These are phyloP conservation scores for Hirtodrosophila alboralis DNA, from an alignment of 2,888 invertebrate genomes.

Conservation along the genomic window DNA sequence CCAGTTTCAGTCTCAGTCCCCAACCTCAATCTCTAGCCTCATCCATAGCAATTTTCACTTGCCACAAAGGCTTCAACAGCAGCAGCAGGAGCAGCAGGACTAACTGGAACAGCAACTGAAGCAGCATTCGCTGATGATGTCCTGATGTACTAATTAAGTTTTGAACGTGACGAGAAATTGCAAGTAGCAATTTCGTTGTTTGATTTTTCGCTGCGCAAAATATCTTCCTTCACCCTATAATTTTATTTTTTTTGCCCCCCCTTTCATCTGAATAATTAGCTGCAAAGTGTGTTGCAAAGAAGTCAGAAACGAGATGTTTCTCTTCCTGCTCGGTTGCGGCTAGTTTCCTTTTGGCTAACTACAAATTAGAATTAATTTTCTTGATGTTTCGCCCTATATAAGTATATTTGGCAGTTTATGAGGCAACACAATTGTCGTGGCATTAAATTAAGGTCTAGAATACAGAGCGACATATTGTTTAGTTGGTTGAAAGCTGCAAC, in stretches of 20 bases:
- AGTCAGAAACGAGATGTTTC: conserved; percentile 31
- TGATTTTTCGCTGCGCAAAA: conserved; percentile 67
- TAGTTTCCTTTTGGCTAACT: conserved; percentile 62
- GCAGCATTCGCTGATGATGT: conserved; percentile 62
- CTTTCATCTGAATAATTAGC: conserved; percentile 78
- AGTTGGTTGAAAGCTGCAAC: too few species aligned
- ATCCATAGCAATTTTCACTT: conserved; percentile 2
- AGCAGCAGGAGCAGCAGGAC: conserved; percentile 5
- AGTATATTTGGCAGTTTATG: conserved; percentile 43
- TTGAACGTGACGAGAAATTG: conserved; percentile 78
- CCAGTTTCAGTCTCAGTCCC: neutral
- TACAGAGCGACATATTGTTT: too few species aligned
- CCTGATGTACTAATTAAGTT: conserved; percentile 80
- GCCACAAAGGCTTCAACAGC: neutral
- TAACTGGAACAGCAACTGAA: conserved; percentile 13
- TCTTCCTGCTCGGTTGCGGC: conserved; percentile 39
- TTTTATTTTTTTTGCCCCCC: conserved; percentile 17
- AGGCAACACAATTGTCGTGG: conserved; percentile 26
- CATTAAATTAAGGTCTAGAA: neutral
- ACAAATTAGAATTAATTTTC: conserved; percentile 77
- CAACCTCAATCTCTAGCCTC: conserved; percentile 3
- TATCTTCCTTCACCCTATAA: conserved; percentile 7
- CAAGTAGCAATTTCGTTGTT: conserved; percentile 79
- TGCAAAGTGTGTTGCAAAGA: conserved; percentile 73
- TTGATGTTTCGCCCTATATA: conserved; percentile 41